Evolutionary conservation across 1,140 invertebrate species (phyloP).

Genomic region (Physella acuta): DNA sequence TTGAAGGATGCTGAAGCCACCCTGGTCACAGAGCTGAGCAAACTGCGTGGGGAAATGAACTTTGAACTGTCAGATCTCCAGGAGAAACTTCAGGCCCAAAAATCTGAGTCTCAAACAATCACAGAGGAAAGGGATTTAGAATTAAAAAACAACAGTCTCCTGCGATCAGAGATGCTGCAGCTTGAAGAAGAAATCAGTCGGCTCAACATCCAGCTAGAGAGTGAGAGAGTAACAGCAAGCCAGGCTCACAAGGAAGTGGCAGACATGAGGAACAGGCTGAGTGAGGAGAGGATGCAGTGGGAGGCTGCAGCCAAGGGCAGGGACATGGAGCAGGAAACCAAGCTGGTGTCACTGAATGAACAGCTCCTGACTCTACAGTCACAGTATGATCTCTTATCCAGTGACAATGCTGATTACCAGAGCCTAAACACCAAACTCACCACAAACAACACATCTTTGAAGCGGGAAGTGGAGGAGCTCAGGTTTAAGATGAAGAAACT

Average conservation of each 20-base stretch:
- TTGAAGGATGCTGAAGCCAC: slow-evolving; percentile 2
- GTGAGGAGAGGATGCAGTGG: slow-evolving; percentile 6
- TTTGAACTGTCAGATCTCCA: slow-evolving; percentile 4
- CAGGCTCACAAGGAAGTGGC: slow-evolving; percentile 14
- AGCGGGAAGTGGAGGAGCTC: slow-evolving; percentile 50
- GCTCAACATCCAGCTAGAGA: slow-evolving; percentile 15
- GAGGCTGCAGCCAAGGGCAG: neutral
- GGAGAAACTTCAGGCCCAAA: neutral
- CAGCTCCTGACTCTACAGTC: slow-evolving; percentile 43
- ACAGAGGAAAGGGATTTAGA: neutral
- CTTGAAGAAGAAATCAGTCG: neutral
- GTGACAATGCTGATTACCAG: slow-evolving; percentile 78
- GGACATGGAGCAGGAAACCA: neutral
- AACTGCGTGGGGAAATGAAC: slow-evolving; percentile 1
- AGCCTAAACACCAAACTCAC: slow-evolving; percentile 56
- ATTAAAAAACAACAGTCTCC: neutral
- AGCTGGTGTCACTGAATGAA: slow-evolving; percentile 34
- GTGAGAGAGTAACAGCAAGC: slow-evolving; percentile 6
- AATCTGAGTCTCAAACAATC: neutral
- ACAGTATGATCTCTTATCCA: slow-evolving; percentile 71
- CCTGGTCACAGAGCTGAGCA: neutral
- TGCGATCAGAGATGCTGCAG: neutral
- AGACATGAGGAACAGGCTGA: slow-evolving; percentile 1
- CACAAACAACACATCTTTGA: slow-evolving; percentile 58
- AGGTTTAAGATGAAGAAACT: slow-evolving; percentile 20